Conservation (phyloP, 2,113 vertebrate species). For the Carettochelys insculpta region DNA sequence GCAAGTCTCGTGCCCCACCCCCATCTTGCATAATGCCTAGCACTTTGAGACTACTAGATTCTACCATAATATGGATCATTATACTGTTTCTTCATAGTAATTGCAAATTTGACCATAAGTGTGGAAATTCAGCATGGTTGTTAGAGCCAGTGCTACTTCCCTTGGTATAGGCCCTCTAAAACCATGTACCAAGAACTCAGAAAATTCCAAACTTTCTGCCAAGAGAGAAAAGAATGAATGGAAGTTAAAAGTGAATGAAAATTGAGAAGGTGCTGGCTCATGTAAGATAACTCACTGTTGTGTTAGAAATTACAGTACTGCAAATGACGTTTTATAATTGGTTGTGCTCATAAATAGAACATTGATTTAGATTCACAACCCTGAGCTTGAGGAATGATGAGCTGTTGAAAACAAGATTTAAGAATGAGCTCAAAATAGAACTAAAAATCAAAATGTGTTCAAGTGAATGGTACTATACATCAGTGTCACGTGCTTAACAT, state of each 20-base stretch:
- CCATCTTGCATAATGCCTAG: neutral
- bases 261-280: neutral
- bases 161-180: neutral
- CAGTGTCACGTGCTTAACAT: neutral
- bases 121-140: neutral
- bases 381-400: neutral
- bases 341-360: neutral
- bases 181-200: neutral
- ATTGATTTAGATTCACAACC: neutral
- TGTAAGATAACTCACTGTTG: neutral
- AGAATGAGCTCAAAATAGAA: neutral
- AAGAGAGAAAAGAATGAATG: neutral
- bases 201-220: neutral
- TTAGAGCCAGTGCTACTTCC: neutral
- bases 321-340: slow-evolving; percentile 26
- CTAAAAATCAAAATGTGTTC: neutral
- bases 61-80: neutral
- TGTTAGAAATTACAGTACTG: neutral
- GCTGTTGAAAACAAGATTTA: neutral
- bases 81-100: neutral
- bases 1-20: too few relatives aligned
- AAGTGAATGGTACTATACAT: neutral
- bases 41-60: neutral
- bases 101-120: neutral
- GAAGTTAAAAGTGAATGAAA: neutral